Evolutionary conservation across 2,888 invertebrate genomes (phyloP).

Genomic region (Drosophila melanosoma): DNA sequence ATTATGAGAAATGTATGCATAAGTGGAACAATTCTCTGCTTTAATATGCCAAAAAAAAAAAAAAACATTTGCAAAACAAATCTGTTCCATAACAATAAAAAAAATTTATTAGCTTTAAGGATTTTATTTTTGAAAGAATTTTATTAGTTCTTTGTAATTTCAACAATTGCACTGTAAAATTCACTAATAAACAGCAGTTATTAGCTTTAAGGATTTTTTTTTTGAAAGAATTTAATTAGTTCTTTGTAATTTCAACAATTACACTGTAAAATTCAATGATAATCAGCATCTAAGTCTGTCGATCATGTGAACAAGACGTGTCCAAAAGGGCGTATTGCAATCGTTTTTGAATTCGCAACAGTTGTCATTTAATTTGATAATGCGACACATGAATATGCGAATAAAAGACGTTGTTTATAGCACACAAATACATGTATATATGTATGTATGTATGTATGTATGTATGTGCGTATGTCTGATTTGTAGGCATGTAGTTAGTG

Average conservation of each 20-base stretch:
- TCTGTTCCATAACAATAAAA: neutral
- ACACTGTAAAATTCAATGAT: constrained; percentile 15
- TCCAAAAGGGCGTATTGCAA: constrained; percentile 30
- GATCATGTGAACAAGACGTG: constrained; percentile 63
- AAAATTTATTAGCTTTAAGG: neutral
- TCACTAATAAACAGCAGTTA: constrained; percentile 17
- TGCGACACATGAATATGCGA: constrained; percentile 29
- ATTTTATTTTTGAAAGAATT: neutral
- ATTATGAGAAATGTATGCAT: neutral
- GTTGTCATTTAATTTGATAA: constrained; percentile 44
- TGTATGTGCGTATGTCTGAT: neutral
- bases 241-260: neutral
- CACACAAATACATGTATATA: neutral
- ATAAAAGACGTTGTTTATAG: constrained; percentile 26
- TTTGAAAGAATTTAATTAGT: neutral
- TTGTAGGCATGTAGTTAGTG: constrained; percentile 10
- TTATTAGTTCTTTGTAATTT: neutral
- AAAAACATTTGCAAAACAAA: neutral
- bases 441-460: neutral
- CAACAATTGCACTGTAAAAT: constrained; percentile 16
- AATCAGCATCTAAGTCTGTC: constrained; percentile 11
- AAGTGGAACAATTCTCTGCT: neutral
- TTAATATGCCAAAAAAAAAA: neutral
- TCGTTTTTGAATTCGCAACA: constrained; percentile 27
- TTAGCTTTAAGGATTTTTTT: too few species aligned